Percentiles rank a stretch among this genome's conserved stretches.
phyloP scores from a whole-genome alignment of 2,113 vertebrate species.

The Rhinolophus ferrumequinum region DNA sequence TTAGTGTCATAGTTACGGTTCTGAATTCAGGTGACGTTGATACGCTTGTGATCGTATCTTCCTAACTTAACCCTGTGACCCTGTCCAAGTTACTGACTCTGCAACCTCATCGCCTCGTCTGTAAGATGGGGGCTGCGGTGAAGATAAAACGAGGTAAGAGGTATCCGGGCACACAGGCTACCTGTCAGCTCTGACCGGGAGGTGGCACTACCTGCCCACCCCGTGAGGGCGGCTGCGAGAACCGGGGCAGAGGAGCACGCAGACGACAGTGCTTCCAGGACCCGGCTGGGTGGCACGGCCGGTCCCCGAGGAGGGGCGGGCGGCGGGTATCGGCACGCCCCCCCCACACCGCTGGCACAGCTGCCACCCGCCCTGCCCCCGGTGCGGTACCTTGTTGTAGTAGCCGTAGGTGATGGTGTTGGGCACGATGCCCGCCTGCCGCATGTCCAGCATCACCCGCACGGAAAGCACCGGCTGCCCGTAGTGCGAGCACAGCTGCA shows the following conservation, averaged over 20 bases:
- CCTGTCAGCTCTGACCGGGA: neutral
- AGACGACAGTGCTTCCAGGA: neutral
- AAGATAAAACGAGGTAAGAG: neutral
- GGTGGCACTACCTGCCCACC: neutral
- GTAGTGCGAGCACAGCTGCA: constrained; percentile 97
- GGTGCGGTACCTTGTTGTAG: constrained; percentile 93
- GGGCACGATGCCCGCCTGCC: constrained; percentile 94
- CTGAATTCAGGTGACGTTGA: neutral
- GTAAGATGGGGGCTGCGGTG: neutral
- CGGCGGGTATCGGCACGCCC: neutral
- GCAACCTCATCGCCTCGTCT: neutral
- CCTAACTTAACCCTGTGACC: neutral
- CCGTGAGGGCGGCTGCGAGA: neutral
- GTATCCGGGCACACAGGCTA: neutral
- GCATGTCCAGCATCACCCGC: constrained; percentile 96
- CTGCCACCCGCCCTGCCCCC: neutral
- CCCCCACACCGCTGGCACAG: too few relatives aligned
- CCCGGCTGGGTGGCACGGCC: neutral
- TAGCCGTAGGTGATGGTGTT: constrained; percentile 97
- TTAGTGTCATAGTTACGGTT: neutral
- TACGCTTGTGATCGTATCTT: neutral
- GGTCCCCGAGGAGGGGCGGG: neutral
- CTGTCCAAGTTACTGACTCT: neutral
- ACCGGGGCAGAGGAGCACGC: neutral
- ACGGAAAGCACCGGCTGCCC: constrained; percentile 96